These are phyloP conservation scores for Contarinia nasturtii DNA, from an alignment of 1,140 invertebrate genomes.

Conservation along the genomic window DNA sequence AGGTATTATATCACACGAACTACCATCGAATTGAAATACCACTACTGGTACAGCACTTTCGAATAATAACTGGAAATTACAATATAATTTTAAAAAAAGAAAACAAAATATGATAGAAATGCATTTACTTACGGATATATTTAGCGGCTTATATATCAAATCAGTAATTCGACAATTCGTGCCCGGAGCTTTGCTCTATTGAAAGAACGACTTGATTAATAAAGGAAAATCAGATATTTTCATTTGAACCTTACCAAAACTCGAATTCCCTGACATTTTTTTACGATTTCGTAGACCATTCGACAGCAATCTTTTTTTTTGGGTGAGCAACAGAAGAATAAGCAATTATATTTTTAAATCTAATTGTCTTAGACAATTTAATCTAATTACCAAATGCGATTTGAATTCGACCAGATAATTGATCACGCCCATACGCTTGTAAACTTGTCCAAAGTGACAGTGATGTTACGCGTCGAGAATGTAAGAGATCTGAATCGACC, in stretches of 20 bases:
- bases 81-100: background rate
- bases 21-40: slow-evolving; percentile 73
- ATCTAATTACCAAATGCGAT: too few species aligned
- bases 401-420: slow-evolving; percentile 47
- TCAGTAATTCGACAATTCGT: slow-evolving; percentile 15
- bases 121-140: slow-evolving; percentile 13
- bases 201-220: background rate
- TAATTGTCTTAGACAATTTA: too few species aligned
- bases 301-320: slow-evolving; percentile 55
- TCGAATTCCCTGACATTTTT: slow-evolving; percentile 46
- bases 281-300: slow-evolving; percentile 48
- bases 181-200: slow-evolving; percentile 19
- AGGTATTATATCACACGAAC: slow-evolving; percentile 26
- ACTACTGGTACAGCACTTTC: slow-evolving; percentile 66
- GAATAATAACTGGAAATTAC: slow-evolving; percentile 36
- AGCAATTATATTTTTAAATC: too few species aligned
- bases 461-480: slow-evolving; percentile 44
- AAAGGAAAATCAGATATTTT: background rate
- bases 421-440: slow-evolving; percentile 55
- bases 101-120: background rate
- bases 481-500: slow-evolving; percentile 40
- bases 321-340: too few species aligned
- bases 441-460: slow-evolving; percentile 69
- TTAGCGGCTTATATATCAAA: slow-evolving; percentile 15
- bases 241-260: slow-evolving; percentile 40